Conservation (phyloP, 2,888 invertebrate species). For the Volucella inanis region DNA sequence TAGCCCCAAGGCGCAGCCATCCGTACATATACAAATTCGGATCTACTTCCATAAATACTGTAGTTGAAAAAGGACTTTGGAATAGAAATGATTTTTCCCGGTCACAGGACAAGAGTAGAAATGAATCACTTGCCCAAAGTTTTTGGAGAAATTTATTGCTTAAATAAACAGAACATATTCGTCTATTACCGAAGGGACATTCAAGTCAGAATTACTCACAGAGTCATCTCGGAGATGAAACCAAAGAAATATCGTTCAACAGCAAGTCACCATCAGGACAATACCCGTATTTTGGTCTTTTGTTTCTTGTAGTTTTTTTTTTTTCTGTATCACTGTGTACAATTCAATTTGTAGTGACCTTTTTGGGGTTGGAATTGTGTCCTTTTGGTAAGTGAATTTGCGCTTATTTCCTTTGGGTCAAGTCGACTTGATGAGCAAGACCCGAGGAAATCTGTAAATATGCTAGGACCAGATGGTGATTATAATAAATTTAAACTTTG, state of each 20-base stretch:
- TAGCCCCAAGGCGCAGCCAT: conserved; percentile 22
- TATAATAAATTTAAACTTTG: conserved; percentile 63
- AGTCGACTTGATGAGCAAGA: conserved; percentile 20
- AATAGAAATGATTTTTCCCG: conserved; percentile 30
- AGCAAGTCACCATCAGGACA: conserved; percentile 45
- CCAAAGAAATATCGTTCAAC: conserved; percentile 52
- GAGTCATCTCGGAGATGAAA: conserved; percentile 37
- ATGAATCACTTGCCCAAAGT: conserved; percentile 68
- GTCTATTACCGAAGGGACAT: conserved; percentile 54
- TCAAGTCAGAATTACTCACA: conserved; percentile 25
- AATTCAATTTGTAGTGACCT: background rate
- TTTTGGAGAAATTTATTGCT: conserved; percentile 58
- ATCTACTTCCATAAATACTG: background rate
- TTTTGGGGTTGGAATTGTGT: background rate
- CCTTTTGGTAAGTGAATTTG: conserved; percentile 22
- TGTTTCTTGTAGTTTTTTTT: conserved; percentile 11
- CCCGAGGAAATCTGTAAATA: conserved; percentile 36
- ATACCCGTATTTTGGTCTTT: conserved; percentile 35
- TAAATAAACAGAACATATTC: conserved; percentile 68
- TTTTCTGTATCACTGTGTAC: background rate
- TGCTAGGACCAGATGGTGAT: conserved; percentile 54
- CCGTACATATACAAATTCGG: conserved; percentile 1
- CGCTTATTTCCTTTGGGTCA: conserved; percentile 40
- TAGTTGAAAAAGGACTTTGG: conserved; percentile 1
- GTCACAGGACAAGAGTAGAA: conserved; percentile 59